Conservation (phyloP, 2,797 vertebrate species). For the Darevskia mixta region DNA sequence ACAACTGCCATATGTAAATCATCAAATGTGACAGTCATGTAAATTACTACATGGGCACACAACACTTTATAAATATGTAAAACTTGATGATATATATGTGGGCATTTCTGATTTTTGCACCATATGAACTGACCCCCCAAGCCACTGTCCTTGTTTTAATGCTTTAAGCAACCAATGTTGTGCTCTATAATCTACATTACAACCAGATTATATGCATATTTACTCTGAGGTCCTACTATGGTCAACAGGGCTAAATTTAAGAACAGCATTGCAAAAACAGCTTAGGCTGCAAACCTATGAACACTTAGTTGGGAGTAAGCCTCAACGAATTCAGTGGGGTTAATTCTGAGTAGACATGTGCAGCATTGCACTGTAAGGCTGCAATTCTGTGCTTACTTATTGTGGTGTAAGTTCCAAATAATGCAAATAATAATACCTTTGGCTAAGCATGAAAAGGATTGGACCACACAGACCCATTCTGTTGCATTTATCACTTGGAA, state of each 20-base stretch:
- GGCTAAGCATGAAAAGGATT: neutral
- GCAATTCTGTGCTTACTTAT: neutral
- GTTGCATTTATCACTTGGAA: neutral
- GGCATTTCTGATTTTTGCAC: constrained; percentile 8
- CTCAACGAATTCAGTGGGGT: neutral
- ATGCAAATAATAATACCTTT: too few relatives aligned
- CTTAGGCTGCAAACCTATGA: neutral
- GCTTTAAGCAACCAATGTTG: neutral
- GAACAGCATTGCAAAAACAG: neutral
- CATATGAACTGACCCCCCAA: constrained; percentile 9
- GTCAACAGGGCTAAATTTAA: neutral
- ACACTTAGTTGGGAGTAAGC: neutral
- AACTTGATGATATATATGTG: neutral
- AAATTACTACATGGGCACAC: neutral
- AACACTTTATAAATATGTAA: constrained; percentile 6
- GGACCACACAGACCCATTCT: neutral
- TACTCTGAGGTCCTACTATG: neutral
- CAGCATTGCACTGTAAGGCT: neutral
- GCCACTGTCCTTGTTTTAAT: neutral
- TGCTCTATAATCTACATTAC: neutral
- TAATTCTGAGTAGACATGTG: neutral
- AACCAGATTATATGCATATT: neutral
- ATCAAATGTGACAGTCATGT: constrained; percentile 2
- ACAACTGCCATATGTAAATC: constrained; percentile 16
- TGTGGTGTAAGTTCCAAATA: neutral